Evolutionary conservation across 2,888 invertebrate genomes (phyloP).

Genomic region (Petrolisthes manimaculis): DNA sequence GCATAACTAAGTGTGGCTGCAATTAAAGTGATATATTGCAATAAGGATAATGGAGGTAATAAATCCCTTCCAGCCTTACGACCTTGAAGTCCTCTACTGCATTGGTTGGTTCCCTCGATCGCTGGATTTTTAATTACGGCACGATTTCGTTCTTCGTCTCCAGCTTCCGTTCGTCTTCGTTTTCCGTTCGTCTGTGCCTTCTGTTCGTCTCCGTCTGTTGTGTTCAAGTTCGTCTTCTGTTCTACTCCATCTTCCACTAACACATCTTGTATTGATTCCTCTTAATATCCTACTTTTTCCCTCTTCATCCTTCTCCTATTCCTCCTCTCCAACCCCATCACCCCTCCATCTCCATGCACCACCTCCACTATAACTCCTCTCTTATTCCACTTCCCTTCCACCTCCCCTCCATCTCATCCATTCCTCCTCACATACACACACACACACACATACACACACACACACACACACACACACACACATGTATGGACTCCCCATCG

Average conservation of each 20-base stretch:
- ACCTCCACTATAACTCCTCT: neutral
- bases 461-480: neutral
- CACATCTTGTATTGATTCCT: too few relatives aligned
- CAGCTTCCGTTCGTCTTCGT: constrained; percentile 6
- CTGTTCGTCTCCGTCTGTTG: too few relatives aligned
- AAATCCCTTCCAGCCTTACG: constrained; percentile 41
- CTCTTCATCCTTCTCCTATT: constrained; percentile 5
- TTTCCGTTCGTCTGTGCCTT: neutral
- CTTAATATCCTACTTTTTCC: neutral
- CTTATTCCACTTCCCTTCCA: neutral
- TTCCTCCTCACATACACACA: neutral
- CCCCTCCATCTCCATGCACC: constrained; percentile 3
- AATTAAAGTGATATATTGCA: constrained; percentile 56
- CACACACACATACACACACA: neutral
- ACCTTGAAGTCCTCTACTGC: constrained; percentile 31
- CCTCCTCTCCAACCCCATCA: neutral
- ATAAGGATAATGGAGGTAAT: constrained; percentile 50
- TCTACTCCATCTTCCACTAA: too few relatives aligned
- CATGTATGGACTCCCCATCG: neutral
- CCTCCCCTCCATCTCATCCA: neutral
- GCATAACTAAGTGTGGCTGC: constrained; percentile 51
- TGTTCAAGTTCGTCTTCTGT: too few relatives aligned
- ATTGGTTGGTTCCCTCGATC: constrained; percentile 22
- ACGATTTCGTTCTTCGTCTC: neutral
- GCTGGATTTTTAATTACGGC: constrained; percentile 28